Conservation (phyloP, 2,113 vertebrate genomes). For the Tretioscincus oriximinensis region DNA sequence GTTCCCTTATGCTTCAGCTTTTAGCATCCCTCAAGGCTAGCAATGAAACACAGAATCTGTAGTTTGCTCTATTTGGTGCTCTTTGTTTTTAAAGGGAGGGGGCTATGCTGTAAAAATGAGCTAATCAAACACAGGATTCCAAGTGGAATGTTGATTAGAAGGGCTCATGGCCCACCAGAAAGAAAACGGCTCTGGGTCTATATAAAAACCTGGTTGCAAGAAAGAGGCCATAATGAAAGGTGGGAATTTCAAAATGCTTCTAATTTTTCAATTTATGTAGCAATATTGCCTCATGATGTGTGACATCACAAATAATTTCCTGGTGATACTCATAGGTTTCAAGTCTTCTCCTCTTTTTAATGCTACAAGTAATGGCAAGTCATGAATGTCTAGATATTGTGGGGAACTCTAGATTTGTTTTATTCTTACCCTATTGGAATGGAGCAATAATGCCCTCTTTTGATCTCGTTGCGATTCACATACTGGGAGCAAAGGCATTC, state of each 20-base stretch:
- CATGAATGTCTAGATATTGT: conserved; percentile 15
- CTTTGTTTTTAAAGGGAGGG: conserved; percentile 33
- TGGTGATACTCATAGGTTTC: conserved; percentile 54
- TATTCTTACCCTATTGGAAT: too few relatives aligned
- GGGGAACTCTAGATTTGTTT: conserved; percentile 6
- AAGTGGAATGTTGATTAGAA: conserved; percentile 62
- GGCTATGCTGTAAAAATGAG: conserved; percentile 49
- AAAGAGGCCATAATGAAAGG: conserved; percentile 33
- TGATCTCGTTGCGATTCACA: too few relatives aligned
- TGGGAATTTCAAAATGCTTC: conserved; percentile 50
- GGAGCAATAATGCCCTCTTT: too few relatives aligned
- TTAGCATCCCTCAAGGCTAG: conserved; percentile 66
- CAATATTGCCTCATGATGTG: conserved; percentile 11
- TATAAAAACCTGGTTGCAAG: conserved; percentile 56
- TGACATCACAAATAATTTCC: background rate
- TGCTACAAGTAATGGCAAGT: conserved; percentile 37
- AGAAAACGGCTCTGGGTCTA: conserved; percentile 62
- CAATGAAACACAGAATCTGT: conserved; percentile 52
- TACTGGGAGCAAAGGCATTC: too few relatives aligned
- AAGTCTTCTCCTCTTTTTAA: conserved; percentile 35
- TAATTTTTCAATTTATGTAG: conserved; percentile 39
- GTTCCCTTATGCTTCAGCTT: conserved; percentile 67
- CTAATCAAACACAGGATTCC: conserved; percentile 65
- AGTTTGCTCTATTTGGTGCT: conserved; percentile 42
- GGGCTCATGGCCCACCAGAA: conserved; percentile 67